Conservation (phyloP, 2,888 invertebrate genomes). For the Pollenia labialis region DNA sequence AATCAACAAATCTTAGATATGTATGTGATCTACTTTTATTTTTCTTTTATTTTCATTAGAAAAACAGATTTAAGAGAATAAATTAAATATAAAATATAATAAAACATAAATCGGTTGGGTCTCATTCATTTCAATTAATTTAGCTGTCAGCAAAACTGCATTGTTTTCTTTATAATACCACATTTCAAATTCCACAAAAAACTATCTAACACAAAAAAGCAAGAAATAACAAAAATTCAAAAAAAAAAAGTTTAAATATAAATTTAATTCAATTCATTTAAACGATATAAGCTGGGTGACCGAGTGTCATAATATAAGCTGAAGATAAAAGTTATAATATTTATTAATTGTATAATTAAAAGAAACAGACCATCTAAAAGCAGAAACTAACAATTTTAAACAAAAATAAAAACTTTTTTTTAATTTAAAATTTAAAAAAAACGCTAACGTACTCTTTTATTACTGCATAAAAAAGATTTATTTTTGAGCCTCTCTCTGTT, state of each 20-base stretch:
- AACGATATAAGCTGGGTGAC: not conserved
- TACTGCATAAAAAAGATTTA: not conserved
- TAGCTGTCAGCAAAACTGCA: not conserved
- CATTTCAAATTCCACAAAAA: not conserved
- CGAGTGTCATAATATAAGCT: not conserved
- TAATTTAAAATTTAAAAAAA: constrained; percentile 5
- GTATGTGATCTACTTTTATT: too few species aligned
- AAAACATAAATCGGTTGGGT: not conserved
- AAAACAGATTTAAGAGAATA: not conserved
- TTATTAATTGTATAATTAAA: constrained; percentile 51
- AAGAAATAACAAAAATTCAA: not conserved
- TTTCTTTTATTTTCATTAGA: not conserved
- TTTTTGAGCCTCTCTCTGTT: constrained; percentile 18
- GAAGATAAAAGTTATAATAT: not conserved
- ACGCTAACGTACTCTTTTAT: constrained; percentile 11
- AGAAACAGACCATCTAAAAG: constrained; percentile 1
- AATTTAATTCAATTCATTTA: not conserved
- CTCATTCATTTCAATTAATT: not conserved
- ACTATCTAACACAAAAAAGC: not conserved
- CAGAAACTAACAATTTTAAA: constrained; percentile 6
- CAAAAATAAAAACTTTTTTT: not conserved
- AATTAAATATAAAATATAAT: not conserved
- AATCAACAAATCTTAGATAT: too few species aligned
- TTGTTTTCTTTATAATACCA: not conserved
- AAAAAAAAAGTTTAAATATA: not conserved